phyloP scores from a whole-genome alignment of 2,113 vertebrate genomes.

The Capreolus pygargus region DNA sequence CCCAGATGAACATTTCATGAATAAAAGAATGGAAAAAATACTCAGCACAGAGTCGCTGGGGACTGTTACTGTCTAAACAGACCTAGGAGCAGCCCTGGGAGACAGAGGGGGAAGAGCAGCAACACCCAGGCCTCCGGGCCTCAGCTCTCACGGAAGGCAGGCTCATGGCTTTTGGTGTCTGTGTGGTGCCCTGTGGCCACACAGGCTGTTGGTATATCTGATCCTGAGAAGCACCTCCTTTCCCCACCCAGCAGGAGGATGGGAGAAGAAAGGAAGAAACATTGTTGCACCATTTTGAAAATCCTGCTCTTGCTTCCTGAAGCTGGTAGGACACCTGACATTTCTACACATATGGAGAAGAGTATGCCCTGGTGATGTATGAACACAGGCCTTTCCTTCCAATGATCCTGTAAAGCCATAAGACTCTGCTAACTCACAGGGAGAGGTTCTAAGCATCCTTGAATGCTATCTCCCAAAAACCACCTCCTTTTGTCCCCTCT shows the following conservation, averaged over 20 bases:
- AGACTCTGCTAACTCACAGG: background rate
- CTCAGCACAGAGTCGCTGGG: background rate
- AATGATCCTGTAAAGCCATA: constrained; percentile 27
- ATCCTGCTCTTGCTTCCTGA: constrained; percentile 28
- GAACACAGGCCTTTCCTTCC: constrained; percentile 27
- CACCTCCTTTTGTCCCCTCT: background rate
- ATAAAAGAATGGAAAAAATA: constrained; percentile 45
- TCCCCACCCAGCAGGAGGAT: constrained; percentile 53
- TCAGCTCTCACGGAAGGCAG: background rate
- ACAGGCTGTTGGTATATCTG: constrained; percentile 34
- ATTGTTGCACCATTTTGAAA: background rate
- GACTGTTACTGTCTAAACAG: background rate
- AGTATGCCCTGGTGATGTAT: background rate
- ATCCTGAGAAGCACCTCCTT: constrained; percentile 18
- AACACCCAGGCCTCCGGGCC: background rate
- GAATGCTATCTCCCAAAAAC: background rate
- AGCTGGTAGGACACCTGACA: background rate
- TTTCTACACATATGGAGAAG: background rate
- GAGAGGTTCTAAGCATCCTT: background rate
- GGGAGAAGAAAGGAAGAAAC: constrained; percentile 57
- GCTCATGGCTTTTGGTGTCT: constrained; percentile 66
- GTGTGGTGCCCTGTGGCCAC: background rate
- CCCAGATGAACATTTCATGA: constrained; percentile 46
- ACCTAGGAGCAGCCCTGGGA: background rate
- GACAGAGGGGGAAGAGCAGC: background rate